These are phyloP conservation scores for Gracilinanus agilis DNA, from an alignment of 2,113 vertebrate species.

Conservation along the genomic window DNA sequence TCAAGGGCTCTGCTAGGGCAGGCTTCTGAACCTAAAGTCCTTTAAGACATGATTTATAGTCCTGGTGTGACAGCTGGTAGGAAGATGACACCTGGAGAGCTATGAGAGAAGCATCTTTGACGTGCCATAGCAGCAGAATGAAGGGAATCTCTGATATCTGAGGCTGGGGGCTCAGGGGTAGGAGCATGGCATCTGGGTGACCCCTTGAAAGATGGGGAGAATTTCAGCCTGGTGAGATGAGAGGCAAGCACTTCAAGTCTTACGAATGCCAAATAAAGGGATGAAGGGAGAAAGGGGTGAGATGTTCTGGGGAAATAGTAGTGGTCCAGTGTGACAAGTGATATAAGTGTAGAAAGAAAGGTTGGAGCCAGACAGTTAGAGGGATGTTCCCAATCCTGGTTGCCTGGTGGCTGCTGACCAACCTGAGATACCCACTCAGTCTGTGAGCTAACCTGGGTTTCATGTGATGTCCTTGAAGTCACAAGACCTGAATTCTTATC, in stretches of 20 bases:
- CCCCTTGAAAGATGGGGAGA: constrained; percentile 10
- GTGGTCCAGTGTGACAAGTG: not conserved
- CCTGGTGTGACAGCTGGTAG: not conserved
- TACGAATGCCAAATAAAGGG: not conserved
- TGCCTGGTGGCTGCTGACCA: not conserved
- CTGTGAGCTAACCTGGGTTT: not conserved
- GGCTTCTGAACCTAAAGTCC: not conserved
- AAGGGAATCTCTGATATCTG: not conserved
- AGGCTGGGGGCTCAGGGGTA: not conserved
- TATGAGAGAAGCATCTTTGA: not conserved
- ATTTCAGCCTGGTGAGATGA: not conserved
- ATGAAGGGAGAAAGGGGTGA: not conserved
- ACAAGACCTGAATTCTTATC: not conserved
- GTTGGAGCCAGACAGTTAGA: not conserved
- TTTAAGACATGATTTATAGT: not conserved
- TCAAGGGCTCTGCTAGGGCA: not conserved
- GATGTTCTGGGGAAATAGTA: not conserved
- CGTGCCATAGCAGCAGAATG: not conserved
- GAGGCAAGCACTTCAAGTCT: not conserved
- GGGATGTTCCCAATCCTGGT: not conserved
- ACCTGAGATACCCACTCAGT: not conserved
- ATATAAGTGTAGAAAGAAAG: not conserved
- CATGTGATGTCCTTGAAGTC: not conserved
- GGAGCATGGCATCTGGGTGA: not conserved
- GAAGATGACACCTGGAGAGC: not conserved